These are phyloP conservation scores for Limnephilus lunatus DNA, from an alignment of 2,888 invertebrate species.

Conservation along the genomic window DNA sequence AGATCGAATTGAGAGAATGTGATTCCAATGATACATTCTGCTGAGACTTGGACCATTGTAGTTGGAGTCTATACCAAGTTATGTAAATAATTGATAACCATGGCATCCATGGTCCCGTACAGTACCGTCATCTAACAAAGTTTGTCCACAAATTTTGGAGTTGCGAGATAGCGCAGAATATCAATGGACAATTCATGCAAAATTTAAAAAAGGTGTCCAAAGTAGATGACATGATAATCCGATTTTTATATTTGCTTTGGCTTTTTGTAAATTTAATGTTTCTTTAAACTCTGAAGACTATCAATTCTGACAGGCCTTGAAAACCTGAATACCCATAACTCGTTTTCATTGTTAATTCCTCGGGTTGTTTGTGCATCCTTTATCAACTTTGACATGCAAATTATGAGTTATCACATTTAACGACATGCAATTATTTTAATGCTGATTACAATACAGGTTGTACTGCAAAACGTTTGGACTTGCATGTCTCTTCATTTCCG, in stretches of 20 bases:
- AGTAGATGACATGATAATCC: not conserved
- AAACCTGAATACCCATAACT: not conserved
- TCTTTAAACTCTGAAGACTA: not conserved
- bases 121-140: not conserved
- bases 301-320: not conserved
- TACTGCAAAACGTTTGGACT: not conserved
- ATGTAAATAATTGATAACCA: constrained; percentile 7
- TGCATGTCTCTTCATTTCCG: not conserved
- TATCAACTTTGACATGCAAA: not conserved
- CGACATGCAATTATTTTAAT: not conserved
- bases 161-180: not conserved
- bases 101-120: not conserved
- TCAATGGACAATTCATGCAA: not conserved
- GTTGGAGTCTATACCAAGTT: not conserved
- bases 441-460: not conserved
- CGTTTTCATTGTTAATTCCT: not conserved
- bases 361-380: not conserved
- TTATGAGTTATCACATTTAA: not conserved
- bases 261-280: not conserved
- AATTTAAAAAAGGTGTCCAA: not conserved
- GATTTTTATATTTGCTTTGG: not conserved
- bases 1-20: constrained; percentile 40
- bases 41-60: not conserved
- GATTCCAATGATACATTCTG: constrained; percentile 39
- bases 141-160: not conserved